Evolutionary conservation across 2,888 invertebrate genomes (phyloP).

Genomic region (Masnerella sp.): DNA sequence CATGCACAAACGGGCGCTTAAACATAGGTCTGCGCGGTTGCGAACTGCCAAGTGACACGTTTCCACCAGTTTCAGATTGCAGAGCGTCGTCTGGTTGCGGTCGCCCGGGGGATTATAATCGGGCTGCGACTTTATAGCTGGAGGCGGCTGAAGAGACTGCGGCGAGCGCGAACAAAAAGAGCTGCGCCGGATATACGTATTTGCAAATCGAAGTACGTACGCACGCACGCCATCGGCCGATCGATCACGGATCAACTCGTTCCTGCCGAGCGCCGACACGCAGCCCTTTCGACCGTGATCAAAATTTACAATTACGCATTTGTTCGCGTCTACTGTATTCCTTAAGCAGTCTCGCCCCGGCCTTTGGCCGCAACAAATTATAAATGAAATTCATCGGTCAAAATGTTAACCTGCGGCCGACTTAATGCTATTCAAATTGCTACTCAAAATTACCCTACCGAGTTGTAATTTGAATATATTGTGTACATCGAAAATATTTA

Average conservation of each 20-base stretch:
- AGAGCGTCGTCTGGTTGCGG: slow-evolving; percentile 63
- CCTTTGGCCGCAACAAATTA: too few relatives aligned
- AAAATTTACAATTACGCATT: slow-evolving; percentile 41
- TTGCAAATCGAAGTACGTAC: slow-evolving; percentile 64
- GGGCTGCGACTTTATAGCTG: slow-evolving; percentile 59
- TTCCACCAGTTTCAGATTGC: slow-evolving; percentile 70
- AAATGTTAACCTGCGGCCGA: too few relatives aligned
- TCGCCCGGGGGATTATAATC: slow-evolving; percentile 69
- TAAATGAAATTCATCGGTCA: too few relatives aligned
- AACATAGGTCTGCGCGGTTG: slow-evolving; percentile 70
- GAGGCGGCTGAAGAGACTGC: slow-evolving; percentile 39
- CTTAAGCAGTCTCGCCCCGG: slow-evolving; percentile 1
- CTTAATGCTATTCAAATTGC: too few relatives aligned
- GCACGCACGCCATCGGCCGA: slow-evolving; percentile 67
- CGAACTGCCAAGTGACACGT: slow-evolving; percentile 73
- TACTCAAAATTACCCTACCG: too few relatives aligned
- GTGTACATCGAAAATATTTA: too few relatives aligned
- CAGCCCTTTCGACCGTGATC: slow-evolving; percentile 18
- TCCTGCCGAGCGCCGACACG: slow-evolving; percentile 23
- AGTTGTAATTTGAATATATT: too few relatives aligned
- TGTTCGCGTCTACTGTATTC: slow-evolving; percentile 38
- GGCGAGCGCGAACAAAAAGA: slow-evolving; percentile 33
- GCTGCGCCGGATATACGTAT: slow-evolving; percentile 36
- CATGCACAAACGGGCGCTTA: slow-evolving; percentile 62
- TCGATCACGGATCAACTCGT: slow-evolving; percentile 65